Base-by-base conservation (phyloP, 2,113 vertebrate genomes). In the Colius striatus region DNA sequence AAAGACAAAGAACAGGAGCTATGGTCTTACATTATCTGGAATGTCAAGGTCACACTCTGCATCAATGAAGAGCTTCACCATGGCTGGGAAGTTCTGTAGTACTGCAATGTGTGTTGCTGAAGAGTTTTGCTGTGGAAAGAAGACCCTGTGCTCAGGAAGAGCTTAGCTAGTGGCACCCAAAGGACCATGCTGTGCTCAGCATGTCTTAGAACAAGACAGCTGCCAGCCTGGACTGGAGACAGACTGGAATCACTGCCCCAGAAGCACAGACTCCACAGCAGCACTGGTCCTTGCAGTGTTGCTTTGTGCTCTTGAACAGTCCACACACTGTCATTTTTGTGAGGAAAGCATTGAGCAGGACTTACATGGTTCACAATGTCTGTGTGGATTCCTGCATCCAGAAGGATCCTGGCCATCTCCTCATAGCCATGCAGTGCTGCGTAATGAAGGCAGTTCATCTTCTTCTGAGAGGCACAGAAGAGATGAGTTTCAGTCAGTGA, bases 391-490 rank as follows among this genome's bases (percentile, higher is more conserved):
- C 98, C 98, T 30, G 98, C 98, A 0, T 96, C 97, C 91, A 99
- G 60, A 20, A 99, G 98, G 53, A 98, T 27, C 53, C 53, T 54
- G 53, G 53, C 53, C 23, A 54, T 54, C 34, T 97, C 97, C 78
- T 98, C 96, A 1, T 96, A 97, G 92, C 99, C 98, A 0, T 95
- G 75, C 36, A 97, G 97, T 6, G 98, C 98, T 17, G 97, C 97
- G 0, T 98, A 99, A 93, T 99, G 99, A 41, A 99, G 98, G 87
- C 98, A 98, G 19, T 92, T 99, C 98, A 97, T 98, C 23, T 97
- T 97, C 87, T 95, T 98, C 99, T 99, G 92, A 89, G 25, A 88
- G 62, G 58, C 60, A 91, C 65, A 68, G 26, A 76, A 85, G 6
- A 58, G 12, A 61, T 1, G 4, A 27, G 36, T 32, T n/a, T 81